Percentiles rank a stretch among this genome's conserved stretches.
Conservation (phyloP, 1,140 invertebrate species). For the Sycobia sp. region DNA sequence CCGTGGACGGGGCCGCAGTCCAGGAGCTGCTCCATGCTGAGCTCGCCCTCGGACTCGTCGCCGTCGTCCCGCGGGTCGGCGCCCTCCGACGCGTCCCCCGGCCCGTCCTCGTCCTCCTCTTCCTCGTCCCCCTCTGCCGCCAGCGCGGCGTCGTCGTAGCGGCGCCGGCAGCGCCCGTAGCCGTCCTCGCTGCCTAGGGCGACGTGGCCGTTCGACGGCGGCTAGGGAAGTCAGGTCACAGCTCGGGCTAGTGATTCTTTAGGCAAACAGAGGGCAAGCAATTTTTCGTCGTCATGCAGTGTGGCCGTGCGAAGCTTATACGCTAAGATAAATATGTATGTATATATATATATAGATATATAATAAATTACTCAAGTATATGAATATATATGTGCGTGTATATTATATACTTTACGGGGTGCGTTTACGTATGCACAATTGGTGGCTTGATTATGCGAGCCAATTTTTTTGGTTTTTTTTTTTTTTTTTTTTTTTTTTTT, state of each 20-base stretch:
- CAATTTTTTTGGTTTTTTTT: no score
- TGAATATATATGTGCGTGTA: no score
- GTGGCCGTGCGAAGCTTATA: constrained; percentile 59
- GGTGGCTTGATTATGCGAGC: no score
- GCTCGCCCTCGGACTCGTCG: constrained; percentile 45
- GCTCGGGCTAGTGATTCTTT: constrained; percentile 60
- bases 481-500: no score
- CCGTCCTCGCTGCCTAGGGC: constrained; percentile 45
- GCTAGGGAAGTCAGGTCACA: constrained; percentile 59
- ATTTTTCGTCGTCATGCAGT: constrained; percentile 55
- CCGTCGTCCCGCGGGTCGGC: constrained; percentile 38
- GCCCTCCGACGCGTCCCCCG: constrained; percentile 29
- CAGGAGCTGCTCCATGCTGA: constrained; percentile 59
- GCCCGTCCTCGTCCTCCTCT: constrained; percentile 36
- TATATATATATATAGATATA: no score
- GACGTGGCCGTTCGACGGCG: constrained; percentile 46
- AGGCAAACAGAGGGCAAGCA: constrained; percentile 60
- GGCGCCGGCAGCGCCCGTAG: constrained; percentile 22
- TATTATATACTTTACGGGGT: no score
- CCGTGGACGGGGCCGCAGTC: constrained; percentile 25
- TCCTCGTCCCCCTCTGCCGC: constrained; percentile 41
- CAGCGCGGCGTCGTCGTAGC: constrained; percentile 27
- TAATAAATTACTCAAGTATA: no score
- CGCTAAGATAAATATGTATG: constrained; percentile 40
- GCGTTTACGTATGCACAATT: no score